phyloP scores from a whole-genome alignment of 2,113 vertebrate genomes.

The Rhinogobius similis region DNA sequence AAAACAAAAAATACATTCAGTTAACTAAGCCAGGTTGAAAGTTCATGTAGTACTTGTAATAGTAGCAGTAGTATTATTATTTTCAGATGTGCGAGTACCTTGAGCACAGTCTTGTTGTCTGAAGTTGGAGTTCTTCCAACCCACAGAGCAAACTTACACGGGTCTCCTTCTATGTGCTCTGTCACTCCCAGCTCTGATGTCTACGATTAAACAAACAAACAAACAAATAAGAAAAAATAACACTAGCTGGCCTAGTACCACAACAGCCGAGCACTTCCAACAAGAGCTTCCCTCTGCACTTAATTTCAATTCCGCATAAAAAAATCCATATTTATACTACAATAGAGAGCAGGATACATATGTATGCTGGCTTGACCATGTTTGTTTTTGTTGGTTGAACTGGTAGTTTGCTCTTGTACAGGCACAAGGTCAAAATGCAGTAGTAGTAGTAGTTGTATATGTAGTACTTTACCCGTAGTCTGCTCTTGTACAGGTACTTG shows the following conservation, averaged over 20 bases:
- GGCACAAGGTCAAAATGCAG: constrained; percentile 86
- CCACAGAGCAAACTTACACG: constrained; percentile 98
- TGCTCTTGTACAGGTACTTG: constrained; percentile 99
- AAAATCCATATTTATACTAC: too few relatives aligned
- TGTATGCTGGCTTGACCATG: too few relatives aligned
- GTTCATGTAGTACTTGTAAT: background rate
- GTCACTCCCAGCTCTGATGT: constrained; percentile 97
- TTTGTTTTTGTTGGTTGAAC: background rate
- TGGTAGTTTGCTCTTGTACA: constrained; percentile 80
- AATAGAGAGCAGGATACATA: too few relatives aligned
- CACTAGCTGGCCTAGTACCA: too few relatives aligned
- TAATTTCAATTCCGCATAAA: too few relatives aligned
- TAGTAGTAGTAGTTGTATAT: background rate
- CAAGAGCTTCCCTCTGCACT: too few relatives aligned
- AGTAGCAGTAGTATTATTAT: background rate
- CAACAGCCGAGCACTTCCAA: too few relatives aligned
- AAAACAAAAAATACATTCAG: background rate
- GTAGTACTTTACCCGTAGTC: constrained; percentile 84
- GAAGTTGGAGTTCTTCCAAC: constrained; percentile 96
- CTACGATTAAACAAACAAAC: constrained; percentile 73
- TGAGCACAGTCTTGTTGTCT: constrained; percentile 97
- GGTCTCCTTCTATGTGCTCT: constrained; percentile 96
- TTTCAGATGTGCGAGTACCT: constrained; percentile 74
- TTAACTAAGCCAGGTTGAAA: background rate
- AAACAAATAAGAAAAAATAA: background rate